Percentiles rank a stretch among this genome's conserved stretches.
These are phyloP conservation scores for Cepaea hortensis DNA, from an alignment of 2,888 invertebrate species.

Conservation along the genomic window DNA sequence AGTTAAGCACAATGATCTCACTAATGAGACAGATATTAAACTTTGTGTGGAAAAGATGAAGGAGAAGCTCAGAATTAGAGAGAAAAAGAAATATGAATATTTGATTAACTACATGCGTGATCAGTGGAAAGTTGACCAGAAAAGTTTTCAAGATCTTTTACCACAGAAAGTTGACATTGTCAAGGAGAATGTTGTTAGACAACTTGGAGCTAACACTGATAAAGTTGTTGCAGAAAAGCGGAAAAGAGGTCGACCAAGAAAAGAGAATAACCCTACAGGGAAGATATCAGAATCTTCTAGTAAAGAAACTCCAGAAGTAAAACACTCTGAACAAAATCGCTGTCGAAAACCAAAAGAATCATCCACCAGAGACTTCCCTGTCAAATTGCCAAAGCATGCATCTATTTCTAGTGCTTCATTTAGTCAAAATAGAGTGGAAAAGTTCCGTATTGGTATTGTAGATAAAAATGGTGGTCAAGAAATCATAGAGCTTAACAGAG, in stretches of 20 bases:
- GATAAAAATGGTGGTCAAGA: conserved; percentile 44
- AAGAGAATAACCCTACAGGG: neutral
- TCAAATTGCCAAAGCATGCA: conserved; percentile 27
- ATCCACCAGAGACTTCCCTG: conserved; percentile 24
- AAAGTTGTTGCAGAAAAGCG: conserved; percentile 4
- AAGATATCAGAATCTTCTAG: neutral
- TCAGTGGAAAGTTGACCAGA: conserved; percentile 42
- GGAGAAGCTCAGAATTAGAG: conserved; percentile 40
- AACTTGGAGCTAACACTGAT: conserved; percentile 25
- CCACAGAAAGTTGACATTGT: conserved; percentile 45
- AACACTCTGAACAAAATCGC: neutral
- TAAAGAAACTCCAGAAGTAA: neutral
- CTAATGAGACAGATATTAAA: conserved; percentile 22
- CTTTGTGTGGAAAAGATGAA: conserved; percentile 38
- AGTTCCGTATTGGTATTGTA: conserved; percentile 41
- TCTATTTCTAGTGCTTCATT: neutral
- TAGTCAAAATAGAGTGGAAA: conserved; percentile 5
- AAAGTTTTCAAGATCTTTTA: conserved; percentile 43
- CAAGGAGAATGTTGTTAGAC: conserved; percentile 41
- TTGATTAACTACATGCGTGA: conserved; percentile 45
- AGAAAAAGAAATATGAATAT: conserved; percentile 47
- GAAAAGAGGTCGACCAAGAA: conserved; percentile 23
- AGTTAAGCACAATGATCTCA: neutral
- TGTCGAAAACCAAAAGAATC: neutral
- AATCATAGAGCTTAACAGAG: conserved; percentile 45